Conservation (phyloP, 1,140 invertebrate species). For the Idris sp. region DNA sequence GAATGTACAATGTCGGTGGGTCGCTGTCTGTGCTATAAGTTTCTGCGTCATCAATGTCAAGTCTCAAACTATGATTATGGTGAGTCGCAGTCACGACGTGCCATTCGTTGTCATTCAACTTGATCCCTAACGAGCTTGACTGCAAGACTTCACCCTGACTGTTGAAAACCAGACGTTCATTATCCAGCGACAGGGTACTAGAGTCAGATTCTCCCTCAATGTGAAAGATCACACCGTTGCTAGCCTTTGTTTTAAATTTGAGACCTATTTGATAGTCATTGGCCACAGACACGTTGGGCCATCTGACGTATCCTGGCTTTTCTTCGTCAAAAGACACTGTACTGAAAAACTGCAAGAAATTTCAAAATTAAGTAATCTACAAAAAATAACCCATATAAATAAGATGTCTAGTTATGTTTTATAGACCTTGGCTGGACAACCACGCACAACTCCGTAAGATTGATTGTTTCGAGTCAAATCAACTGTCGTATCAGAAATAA, state of each 20-base stretch:
- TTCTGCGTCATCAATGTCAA: constrained; percentile 92
- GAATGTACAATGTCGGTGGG: constrained; percentile 81
- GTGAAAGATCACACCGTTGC: constrained; percentile 89
- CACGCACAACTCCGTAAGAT: constrained; percentile 88
- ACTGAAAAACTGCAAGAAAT: constrained; percentile 76
- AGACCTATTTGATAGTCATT: constrained; percentile 87
- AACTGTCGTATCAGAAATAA: constrained; percentile 85
- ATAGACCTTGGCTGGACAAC: constrained; percentile 92
- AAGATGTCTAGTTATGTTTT: no score
- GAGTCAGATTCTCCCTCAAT: constrained; percentile 82
- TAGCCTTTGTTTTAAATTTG: constrained; percentile 90
- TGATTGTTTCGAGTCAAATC: constrained; percentile 88
- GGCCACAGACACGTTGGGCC: constrained; percentile 79
- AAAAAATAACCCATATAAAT: no score
- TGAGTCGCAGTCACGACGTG: constrained; percentile 93
- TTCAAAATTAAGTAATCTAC: no score
- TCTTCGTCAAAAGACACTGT: constrained; percentile 82
- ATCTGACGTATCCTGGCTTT: constrained; percentile 82
- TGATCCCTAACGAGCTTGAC: constrained; percentile 79
- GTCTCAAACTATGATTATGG: constrained; percentile 80
- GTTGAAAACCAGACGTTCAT: constrained; percentile 85
- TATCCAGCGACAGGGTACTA: constrained; percentile 83
- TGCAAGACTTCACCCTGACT: constrained; percentile 82
- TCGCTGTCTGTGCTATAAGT: constrained; percentile 79
- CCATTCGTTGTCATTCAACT: constrained; percentile 93